Percentiles rank a stretch among this genome's conserved stretches.
These are phyloP conservation scores for Conistra vaccinii DNA, from an alignment of 2,888 invertebrate species.

Conservation along the genomic window DNA sequence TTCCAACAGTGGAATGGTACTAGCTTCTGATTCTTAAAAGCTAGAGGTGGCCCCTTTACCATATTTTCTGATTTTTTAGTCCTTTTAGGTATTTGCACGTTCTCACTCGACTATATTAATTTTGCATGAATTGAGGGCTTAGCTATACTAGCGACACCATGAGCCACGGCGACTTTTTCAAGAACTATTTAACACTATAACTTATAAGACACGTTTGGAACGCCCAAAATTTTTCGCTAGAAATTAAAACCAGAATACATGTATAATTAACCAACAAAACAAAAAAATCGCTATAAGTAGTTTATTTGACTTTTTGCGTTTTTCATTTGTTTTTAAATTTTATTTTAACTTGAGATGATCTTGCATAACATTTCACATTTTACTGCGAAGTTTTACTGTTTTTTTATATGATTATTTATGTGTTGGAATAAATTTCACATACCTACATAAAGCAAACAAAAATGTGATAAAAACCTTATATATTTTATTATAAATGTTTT, in stretches of 20 bases:
- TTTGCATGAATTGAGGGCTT: neutral
- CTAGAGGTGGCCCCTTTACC: neutral
- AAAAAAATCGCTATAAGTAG: neutral
- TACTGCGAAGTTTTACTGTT: neutral
- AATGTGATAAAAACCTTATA: neutral
- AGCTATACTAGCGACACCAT: neutral
- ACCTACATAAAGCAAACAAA: neutral
- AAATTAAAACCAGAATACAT: too few relatives aligned
- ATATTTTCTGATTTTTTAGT: neutral
- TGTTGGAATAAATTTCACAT: neutral
- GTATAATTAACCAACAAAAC: neutral
- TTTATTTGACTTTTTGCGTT: neutral
- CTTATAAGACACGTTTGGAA: neutral
- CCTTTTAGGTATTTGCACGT: neutral
- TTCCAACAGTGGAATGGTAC: neutral
- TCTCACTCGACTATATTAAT: neutral
- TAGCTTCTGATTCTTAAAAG: neutral
- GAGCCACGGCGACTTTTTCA: neutral
- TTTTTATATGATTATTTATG: constrained; percentile 1
- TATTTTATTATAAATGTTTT: neutral
- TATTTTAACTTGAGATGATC: neutral
- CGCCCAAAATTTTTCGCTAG: neutral
- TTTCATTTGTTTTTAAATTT: neutral
- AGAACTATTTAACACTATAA: neutral
- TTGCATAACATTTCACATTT: constrained; percentile 11